Conservation (phyloP, 2,113 vertebrate genomes). For the Neofelis nebulosa region DNA sequence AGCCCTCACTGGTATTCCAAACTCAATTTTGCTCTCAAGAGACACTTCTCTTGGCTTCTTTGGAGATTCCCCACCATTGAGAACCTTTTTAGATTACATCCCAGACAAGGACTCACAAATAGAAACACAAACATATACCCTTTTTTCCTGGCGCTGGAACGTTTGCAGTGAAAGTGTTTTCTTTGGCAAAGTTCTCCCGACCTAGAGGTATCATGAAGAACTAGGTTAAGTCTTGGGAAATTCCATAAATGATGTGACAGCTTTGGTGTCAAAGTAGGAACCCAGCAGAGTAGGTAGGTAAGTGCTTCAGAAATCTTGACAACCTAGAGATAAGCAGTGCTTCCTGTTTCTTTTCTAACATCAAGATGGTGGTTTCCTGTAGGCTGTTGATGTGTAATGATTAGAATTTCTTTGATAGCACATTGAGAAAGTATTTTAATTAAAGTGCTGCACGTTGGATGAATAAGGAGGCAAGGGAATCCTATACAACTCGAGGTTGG, state of each 20-base stretch:
- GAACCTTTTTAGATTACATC: neutral
- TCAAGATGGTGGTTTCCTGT: slow-evolving; percentile 72
- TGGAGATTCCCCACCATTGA: neutral
- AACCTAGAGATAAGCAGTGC: slow-evolving; percentile 34
- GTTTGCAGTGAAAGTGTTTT: neutral
- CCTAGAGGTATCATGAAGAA: neutral
- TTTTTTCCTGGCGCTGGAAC: neutral
- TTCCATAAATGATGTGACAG: neutral
- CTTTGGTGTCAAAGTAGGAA: neutral
- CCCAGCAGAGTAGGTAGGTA: neutral
- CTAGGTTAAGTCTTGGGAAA: neutral
- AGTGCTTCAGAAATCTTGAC: slow-evolving; percentile 53
- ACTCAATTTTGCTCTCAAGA: neutral
- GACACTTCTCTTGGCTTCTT: neutral
- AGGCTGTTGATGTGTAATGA: slow-evolving; percentile 41
- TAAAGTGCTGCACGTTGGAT: neutral
- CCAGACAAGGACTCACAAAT: neutral
- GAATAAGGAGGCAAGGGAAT: neutral
- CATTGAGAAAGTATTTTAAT: slow-evolving; percentile 53
- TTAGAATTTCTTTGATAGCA: slow-evolving; percentile 62
- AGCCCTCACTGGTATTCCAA: neutral
- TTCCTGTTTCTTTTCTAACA: slow-evolving; percentile 71
- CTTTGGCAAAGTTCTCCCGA: neutral
- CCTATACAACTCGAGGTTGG: neutral
- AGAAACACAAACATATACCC: neutral